Evolutionary conservation across 23 tunicate species (phyloP).

Genomic region (Ciona savignyi): DNA sequence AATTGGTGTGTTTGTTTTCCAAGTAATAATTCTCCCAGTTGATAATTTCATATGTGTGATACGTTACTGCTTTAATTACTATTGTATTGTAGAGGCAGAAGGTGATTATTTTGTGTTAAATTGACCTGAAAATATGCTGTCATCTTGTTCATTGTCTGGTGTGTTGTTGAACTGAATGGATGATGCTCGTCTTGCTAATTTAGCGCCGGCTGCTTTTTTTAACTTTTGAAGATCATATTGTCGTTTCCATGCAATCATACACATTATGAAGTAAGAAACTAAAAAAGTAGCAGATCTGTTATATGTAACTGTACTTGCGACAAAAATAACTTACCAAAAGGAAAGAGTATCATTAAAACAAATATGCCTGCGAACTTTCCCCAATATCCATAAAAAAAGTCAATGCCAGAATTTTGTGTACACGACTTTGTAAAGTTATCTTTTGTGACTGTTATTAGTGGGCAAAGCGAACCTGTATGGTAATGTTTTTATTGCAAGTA

Average conservation of each 20-base stretch:
- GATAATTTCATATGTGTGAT: too few relatives aligned
- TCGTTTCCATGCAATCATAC: slow-evolving; percentile 44
- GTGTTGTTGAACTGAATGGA: neutral
- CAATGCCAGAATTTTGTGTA: slow-evolving; percentile 41
- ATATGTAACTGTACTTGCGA: too few relatives aligned
- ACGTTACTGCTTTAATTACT: too few relatives aligned
- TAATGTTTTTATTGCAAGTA: too few relatives aligned
- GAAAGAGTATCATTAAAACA: slow-evolving; percentile 58
- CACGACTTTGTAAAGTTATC: slow-evolving; percentile 55
- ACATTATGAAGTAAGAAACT: slow-evolving; percentile 70
- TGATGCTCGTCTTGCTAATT: slow-evolving; percentile 10
- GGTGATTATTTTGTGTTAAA: too few relatives aligned
- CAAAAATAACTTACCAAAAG: slow-evolving; percentile 51
- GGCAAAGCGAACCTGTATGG: slow-evolving; percentile 33
- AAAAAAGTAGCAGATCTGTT: neutral
- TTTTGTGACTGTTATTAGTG: slow-evolving; percentile 3
- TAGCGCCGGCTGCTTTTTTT: slow-evolving; percentile 4
- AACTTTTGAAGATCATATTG: slow-evolving; percentile 16
- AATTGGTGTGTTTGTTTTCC: too few relatives aligned
- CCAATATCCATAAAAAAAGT: slow-evolving; percentile 65
- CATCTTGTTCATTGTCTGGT: too few relatives aligned
- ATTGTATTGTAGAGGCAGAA: too few relatives aligned
- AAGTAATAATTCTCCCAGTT: too few relatives aligned
- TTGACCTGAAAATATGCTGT: too few relatives aligned
- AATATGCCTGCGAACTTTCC: slow-evolving; percentile 46